Conservation (phyloP, 2,113 vertebrate genomes). For the Symphodus melops region DNA sequence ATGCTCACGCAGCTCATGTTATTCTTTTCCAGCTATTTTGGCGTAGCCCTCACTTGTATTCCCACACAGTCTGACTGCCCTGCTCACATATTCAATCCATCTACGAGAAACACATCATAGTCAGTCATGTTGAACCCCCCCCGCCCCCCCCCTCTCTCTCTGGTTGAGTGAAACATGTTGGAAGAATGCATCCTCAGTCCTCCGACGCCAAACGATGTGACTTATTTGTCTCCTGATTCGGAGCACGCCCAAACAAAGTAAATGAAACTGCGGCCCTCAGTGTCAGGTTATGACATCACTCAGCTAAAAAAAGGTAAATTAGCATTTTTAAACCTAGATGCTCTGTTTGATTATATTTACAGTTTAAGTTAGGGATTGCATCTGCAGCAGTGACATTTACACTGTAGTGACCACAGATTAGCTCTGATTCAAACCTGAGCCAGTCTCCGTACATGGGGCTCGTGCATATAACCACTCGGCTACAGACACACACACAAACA, state of each 20-base stretch:
- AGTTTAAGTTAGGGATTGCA: no score
- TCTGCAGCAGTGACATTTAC: no score
- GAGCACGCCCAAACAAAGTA: conserved; percentile 44
- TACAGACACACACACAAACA: no score
- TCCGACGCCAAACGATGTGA: conserved; percentile 23
- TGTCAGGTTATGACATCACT: conserved; percentile 45
- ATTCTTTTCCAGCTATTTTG: conserved; percentile 35
- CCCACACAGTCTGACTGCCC: conserved; percentile 8
- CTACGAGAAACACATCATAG: conserved; percentile 27
- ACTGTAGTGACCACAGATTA: no score
- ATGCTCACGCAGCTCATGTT: neutral
- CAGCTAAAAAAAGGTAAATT: neutral
- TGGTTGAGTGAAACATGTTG: conserved; percentile 34
- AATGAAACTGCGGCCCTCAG: conserved; percentile 19
- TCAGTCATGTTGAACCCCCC: neutral
- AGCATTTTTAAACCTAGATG: no score
- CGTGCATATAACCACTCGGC: no score
- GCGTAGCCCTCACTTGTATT: neutral
- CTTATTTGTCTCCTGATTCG: conserved; percentile 52
- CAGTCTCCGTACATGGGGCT: no score
- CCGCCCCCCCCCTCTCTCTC: neutral
- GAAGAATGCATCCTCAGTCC: conserved; percentile 28
- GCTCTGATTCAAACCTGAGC: no score
- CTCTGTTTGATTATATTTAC: no score
- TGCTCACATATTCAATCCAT: conserved; percentile 26